Evolutionary conservation across 2,888 invertebrate genomes (phyloP), one percentile per base, ranked within the genome.

Genomic region (Agrochola lota): DNA sequence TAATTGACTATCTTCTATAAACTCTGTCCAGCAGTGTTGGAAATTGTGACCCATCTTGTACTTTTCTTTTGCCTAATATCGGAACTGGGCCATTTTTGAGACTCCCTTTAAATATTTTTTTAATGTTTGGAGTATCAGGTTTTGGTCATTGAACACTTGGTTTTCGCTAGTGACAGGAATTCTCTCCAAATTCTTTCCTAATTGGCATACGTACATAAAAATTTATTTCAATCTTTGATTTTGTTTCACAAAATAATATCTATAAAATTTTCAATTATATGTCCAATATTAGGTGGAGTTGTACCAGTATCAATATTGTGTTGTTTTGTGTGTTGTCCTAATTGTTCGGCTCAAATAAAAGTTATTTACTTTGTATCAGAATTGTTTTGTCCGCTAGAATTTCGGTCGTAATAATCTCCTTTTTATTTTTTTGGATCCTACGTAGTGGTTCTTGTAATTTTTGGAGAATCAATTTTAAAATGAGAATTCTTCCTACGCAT

Each of bases 301-400:
- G 52, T 75, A 30, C 26, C 40, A 79, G 63, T 74, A 74, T 75
- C 74, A 77, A 83, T 77, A 85, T 60, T 57, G 9, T 55, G 15
- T 40, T 40, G 40, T 40, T 40, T 7, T 40, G 40, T 40, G 40
- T 40, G 40, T 43, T 43, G 43, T 20, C 49, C 72, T 83, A 80
- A 85, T 83, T 85, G 77, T 85, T 72, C 67, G 46, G 66, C 63
- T 77, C 30, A 11, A 74, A 43, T 64, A 49, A 80, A 83, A 83
- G 74, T 85, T 85, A 77, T 85, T 85, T 82, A 59, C 70, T 81
- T 75, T 74, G 59, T 72, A 78, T 30, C 26, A 43, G 26, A 57
- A 78, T 81, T 71, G 49, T 43, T 69, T 84, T 35, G n/a, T 69
- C 17, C 23, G n/a, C 59, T 69, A 63, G 30, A 60, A 55, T 60